Base-by-base conservation (phyloP, 2,888 invertebrate genomes). In the Urechis unicinctus region DNA sequence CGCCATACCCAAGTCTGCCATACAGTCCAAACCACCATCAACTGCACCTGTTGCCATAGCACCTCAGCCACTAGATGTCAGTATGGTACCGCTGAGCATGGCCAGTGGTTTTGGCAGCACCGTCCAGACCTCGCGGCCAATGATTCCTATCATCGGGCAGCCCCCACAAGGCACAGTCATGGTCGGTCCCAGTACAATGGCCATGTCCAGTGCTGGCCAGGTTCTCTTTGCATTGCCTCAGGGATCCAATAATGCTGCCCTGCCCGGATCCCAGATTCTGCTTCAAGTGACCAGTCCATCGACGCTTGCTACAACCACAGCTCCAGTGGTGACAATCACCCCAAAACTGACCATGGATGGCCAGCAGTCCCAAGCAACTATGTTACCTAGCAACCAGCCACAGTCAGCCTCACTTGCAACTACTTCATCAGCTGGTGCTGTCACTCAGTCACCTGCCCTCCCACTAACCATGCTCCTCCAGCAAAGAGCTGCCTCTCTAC, bases 391-490 rank as follows among this genome's bases (percentile, higher is more conserved):
- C n/a, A n/a, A 21, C 17, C 22, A 45, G 22, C 45, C 9, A 13
- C 41, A 36, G 41, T 13, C 41, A 13, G 41, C 13, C 41, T 9
- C 41, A 36, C 9, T 13, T 13, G 41, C 41, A 36, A 13, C 41
- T 13, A 13, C 41, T 13, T n/a, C 50, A 5, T 22, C 50, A 17
- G 26, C 24, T 26, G 22, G 28, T 21, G n/a, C 44, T 4, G 52
- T 25, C 5, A 41, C 26, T 9, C 50, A 50, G 25, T n/a, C n/a
- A n/a, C n/a, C n/a, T n/a, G n/a, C n/a, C n/a, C n/a, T n/a, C n/a
- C 57, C 59, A 3, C 53, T 60, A 2, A 49, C 57, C 1, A 45
- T 53, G 45, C 47, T 61, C 29, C 58, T 62, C 3, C 62, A 61
- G 51, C 51, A 57, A 30, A 31, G 46, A 9, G 41, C 22, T 5